phyloP scores from a whole-genome alignment of 2,797 vertebrate genomes.

The Acrossocheilus fasciatus region DNA sequence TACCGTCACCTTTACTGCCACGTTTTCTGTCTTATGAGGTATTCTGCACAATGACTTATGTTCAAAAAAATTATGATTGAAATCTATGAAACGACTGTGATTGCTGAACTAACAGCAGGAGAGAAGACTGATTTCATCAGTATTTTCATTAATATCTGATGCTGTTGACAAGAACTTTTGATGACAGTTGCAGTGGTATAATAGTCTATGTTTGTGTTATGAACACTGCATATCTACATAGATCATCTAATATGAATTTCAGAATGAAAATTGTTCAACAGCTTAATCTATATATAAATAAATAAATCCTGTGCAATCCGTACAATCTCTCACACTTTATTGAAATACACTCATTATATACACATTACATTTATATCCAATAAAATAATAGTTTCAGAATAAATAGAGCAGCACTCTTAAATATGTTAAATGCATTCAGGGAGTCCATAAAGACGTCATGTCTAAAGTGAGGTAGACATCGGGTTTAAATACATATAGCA shows the following conservation, averaged over 20 bases:
- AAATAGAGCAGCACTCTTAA: constrained; percentile 37
- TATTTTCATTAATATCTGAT: not conserved
- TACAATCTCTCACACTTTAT: not conserved
- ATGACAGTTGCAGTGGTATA: not conserved
- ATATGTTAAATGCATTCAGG: not conserved
- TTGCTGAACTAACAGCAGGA: not conserved
- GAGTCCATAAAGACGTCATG: constrained; percentile 2
- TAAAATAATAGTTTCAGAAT: constrained; percentile 11
- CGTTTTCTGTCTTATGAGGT: not conserved
- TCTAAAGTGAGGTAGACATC: constrained; percentile 29
- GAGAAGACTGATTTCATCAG: not conserved
- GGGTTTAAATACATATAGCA: not conserved
- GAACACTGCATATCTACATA: not conserved
- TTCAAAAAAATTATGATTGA: too few relatives aligned
- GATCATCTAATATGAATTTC: not conserved
- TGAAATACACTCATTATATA: not conserved
- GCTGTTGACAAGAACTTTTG: not conserved
- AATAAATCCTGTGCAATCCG: too few relatives aligned
- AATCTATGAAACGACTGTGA: not conserved
- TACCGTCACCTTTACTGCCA: too few relatives aligned
- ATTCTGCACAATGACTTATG: not conserved
- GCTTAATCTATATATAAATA: not conserved
- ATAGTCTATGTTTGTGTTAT: not conserved
- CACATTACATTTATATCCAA: not conserved
- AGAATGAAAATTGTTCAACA: not conserved